Conservation (phyloP, 2,888 invertebrate species). For the Helobdella robusta region DNA sequence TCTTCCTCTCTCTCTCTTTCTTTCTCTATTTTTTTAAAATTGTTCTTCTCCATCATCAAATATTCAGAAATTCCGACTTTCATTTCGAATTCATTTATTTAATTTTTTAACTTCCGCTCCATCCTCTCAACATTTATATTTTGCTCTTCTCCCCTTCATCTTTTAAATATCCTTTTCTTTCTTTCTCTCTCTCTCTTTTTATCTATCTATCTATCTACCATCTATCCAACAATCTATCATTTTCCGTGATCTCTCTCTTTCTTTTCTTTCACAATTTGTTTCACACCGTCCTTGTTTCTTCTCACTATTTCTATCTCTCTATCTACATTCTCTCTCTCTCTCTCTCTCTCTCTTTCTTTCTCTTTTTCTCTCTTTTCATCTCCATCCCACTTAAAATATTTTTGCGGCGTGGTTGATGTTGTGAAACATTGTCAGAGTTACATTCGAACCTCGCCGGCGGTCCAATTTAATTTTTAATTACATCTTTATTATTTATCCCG, state of each 20-base stretch:
- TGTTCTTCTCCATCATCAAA: not conserved
- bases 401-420: not conserved
- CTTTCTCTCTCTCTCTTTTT: not conserved
- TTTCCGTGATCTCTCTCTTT: not conserved
- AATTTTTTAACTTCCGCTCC: too few relatives aligned
- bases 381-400: not conserved
- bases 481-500: too few relatives aligned
- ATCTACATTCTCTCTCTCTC: too few relatives aligned
- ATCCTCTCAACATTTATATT: too few relatives aligned
- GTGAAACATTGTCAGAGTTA: too few relatives aligned
- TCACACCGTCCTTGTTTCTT: not conserved
- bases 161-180: too few relatives aligned
- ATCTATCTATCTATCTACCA: not conserved
- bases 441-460: too few relatives aligned
- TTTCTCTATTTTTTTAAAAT: not conserved
- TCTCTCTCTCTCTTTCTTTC: not conserved
- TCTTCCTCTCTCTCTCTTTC: not conserved
- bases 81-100: not conserved
- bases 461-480: too few relatives aligned
- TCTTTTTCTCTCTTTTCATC: not conserved
- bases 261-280: not conserved
- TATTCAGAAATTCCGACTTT: not conserved
- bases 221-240: not conserved
- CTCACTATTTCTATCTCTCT: not conserved
- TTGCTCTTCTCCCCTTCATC: too few relatives aligned